phyloP scores from a whole-genome alignment of 1,140 invertebrate species.

The Drosophila fuyamai region DNA sequence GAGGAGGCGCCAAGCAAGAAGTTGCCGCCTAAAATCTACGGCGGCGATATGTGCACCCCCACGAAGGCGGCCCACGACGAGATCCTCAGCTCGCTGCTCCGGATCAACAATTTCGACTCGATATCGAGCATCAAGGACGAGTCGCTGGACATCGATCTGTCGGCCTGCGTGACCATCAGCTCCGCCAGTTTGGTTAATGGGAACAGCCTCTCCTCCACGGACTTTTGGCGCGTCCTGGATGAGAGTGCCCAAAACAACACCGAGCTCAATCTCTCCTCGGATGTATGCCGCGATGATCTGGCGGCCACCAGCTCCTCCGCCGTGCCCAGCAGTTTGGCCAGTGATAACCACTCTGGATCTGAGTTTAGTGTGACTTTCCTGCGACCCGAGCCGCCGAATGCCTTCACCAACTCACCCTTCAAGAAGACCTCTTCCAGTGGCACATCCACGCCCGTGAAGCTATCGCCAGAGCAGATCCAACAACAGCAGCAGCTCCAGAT shows the following conservation, averaged over 20 bases:
- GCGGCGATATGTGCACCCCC: constrained; percentile 61
- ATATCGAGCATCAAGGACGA: constrained; percentile 83
- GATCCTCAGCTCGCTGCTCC: constrained; percentile 75
- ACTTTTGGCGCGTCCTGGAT: constrained; percentile 81
- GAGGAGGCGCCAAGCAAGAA: constrained; percentile 83
- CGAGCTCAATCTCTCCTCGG: constrained; percentile 63
- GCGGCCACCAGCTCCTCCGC: constrained; percentile 23
- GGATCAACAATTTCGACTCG: constrained; percentile 81
- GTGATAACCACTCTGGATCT: constrained; percentile 58
- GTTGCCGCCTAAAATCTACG: constrained; percentile 83
- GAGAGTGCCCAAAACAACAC: constrained; percentile 79
- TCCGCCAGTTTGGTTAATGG: constrained; percentile 72
- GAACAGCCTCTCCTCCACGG: constrained; percentile 78
- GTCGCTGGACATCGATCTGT: constrained; percentile 82
- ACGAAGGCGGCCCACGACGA: constrained; percentile 78
- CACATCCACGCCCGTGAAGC: constrained; percentile 40
- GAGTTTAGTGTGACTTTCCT: constrained; percentile 71
- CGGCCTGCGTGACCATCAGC: constrained; percentile 79
- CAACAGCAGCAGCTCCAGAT: constrained; percentile 29
- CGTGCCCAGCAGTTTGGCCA: constrained; percentile 12
- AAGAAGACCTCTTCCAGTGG: constrained; percentile 54
- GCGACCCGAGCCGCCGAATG: constrained; percentile 69
- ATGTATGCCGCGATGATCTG: constrained; percentile 57
- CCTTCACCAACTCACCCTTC: constrained; percentile 71
- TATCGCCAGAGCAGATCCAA: constrained; percentile 55